A percentile compares a stretch with the other conserved stretches of the same genome.
phyloP scores from a whole-genome alignment of 2,797 vertebrate species.

The Pyrocephalus nanus region DNA sequence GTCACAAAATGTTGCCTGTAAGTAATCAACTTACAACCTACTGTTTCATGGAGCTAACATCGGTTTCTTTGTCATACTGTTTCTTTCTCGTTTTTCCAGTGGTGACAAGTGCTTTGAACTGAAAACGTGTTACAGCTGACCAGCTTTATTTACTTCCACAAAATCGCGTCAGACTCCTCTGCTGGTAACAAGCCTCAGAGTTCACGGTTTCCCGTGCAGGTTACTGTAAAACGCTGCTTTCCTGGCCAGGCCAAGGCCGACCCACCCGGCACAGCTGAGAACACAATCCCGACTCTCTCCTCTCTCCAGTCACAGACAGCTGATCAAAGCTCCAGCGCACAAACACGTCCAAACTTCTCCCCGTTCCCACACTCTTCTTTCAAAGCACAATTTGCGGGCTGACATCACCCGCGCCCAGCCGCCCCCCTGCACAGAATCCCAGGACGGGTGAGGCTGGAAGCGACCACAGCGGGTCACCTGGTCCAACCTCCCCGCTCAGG shows the following conservation, averaged over 20 bases:
- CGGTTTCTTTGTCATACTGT: background rate
- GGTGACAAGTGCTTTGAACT: background rate
- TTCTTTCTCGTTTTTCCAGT: background rate
- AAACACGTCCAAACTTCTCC: slow-evolving; percentile 4
- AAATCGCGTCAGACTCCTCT: background rate
- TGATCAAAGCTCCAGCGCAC: slow-evolving; percentile 13
- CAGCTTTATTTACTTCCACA: background rate
- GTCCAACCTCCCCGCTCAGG: background rate
- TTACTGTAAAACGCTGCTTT: background rate
- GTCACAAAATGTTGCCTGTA: background rate
- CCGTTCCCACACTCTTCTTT: slow-evolving; percentile 7
- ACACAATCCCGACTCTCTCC: background rate
- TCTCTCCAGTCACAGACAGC: background rate
- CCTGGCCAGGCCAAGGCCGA: background rate
- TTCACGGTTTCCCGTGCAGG: background rate
- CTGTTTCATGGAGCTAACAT: background rate
- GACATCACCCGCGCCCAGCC: background rate
- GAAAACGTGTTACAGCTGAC: background rate
- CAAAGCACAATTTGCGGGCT: background rate
- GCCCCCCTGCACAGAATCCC: background rate
- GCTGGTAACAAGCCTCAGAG: background rate
- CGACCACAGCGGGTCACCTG: background rate
- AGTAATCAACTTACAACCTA: background rate
- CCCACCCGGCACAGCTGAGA: background rate
- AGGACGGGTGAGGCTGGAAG: background rate